These are phyloP conservation scores for Drosophila nasuta DNA, from an alignment of 1,140 invertebrate species.

Conservation along the genomic window DNA sequence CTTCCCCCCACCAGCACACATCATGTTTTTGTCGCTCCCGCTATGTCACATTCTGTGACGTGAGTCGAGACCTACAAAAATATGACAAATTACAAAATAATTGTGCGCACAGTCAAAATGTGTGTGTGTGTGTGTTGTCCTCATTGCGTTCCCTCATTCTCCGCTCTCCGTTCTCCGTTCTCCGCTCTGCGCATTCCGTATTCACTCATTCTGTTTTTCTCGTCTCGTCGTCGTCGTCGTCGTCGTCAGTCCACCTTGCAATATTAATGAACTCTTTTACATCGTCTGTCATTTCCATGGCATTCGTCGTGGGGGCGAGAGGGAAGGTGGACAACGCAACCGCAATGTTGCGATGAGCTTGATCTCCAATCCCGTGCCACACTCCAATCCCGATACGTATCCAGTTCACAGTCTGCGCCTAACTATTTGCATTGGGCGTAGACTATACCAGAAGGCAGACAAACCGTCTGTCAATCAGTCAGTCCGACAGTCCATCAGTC, in stretches of 20 bases:
- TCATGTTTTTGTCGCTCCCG: slow-evolving; percentile 8
- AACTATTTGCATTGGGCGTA: slow-evolving; percentile 49
- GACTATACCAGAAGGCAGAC: slow-evolving; percentile 18
- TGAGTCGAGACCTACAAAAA: slow-evolving; percentile 61
- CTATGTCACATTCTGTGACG: not conserved
- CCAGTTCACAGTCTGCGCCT: slow-evolving; percentile 29
- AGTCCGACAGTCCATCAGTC: not conserved
- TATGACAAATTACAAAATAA: slow-evolving; percentile 83
- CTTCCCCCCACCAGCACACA: no score
- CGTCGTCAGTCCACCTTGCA: slow-evolving; percentile 69
- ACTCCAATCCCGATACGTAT: slow-evolving; percentile 18
- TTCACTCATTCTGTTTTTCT: slow-evolving; percentile 2
- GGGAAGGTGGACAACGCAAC: slow-evolving; percentile 27
- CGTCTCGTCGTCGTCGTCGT: not conserved
- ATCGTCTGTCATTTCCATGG: slow-evolving; percentile 76
- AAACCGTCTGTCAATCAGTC: not conserved
- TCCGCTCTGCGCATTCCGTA: no score
- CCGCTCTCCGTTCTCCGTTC: no score
- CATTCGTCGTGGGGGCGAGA: slow-evolving; percentile 25
- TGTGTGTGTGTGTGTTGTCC: slow-evolving; percentile 16
- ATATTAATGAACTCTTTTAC: slow-evolving; percentile 83
- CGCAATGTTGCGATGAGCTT: slow-evolving; percentile 26
- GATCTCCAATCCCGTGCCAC: slow-evolving; percentile 1
- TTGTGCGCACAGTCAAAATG: slow-evolving; percentile 79
- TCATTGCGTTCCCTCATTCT: slow-evolving; percentile 9